These are phyloP conservation scores for Herminia tarsipennalis DNA, from an alignment of 2,888 invertebrate genomes.

Conservation along the genomic window DNA sequence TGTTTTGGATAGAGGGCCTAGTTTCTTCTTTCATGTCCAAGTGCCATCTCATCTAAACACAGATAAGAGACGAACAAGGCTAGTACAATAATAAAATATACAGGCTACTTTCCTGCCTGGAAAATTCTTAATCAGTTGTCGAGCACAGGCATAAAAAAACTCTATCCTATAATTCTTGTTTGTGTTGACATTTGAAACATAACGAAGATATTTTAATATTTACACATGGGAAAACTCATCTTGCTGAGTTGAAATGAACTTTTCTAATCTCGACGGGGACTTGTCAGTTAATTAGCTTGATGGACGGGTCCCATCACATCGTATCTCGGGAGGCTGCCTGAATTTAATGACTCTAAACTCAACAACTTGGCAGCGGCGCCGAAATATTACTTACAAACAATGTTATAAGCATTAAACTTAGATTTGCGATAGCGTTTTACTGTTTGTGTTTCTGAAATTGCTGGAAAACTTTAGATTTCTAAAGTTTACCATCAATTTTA, in stretches of 20 bases:
- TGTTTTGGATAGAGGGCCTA: slow-evolving; percentile 59
- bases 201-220: slow-evolving; percentile 15
- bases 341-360: slow-evolving; percentile 12
- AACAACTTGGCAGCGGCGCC: too few species aligned
- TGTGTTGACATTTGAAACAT: too few species aligned
- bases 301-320: slow-evolving; percentile 20
- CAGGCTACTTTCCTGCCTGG: too few species aligned
- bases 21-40: slow-evolving; percentile 41
- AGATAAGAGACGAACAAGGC: slow-evolving; percentile 35
- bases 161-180: too few species aligned
- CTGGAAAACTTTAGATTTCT: too few species aligned
- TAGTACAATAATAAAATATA: background rate
- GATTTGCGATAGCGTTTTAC: too few species aligned
- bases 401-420: too few species aligned
- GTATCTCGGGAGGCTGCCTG: slow-evolving; percentile 15
- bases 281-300: slow-evolving; percentile 33
- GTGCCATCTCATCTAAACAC: slow-evolving; percentile 30
- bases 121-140: too few species aligned
- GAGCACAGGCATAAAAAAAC: too few species aligned
- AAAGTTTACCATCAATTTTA: too few species aligned
- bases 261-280: slow-evolving; percentile 28
- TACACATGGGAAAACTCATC: slow-evolving; percentile 18
- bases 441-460: too few species aligned
- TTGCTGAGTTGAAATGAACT: slow-evolving; percentile 27
- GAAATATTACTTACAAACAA: too few species aligned